Conservation (phyloP, 2,797 vertebrate species). For the Astyanax mexicanus region DNA sequence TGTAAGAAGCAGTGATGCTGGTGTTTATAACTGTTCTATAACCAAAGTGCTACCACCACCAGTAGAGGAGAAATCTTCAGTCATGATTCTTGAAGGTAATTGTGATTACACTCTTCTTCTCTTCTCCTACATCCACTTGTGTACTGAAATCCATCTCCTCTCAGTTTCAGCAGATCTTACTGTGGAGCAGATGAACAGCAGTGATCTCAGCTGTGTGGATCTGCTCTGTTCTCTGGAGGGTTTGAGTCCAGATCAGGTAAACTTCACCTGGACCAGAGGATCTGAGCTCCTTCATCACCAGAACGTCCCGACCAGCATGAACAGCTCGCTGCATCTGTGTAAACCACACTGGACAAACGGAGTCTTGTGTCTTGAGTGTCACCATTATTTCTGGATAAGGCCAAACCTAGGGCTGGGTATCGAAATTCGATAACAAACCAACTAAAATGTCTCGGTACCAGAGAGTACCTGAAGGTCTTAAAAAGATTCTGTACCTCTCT, state of each 20-base stretch:
- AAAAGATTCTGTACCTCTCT: too few relatives aligned
- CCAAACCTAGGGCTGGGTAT: too few relatives aligned
- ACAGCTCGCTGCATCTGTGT: constrained; percentile 45
- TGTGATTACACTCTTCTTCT: constrained; percentile 30
- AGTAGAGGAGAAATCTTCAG: fast-evolving
- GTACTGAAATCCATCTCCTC: neutral
- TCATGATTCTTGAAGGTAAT: constrained; percentile 24
- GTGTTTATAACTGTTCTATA: constrained; percentile 47
- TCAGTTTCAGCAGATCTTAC: constrained; percentile 30
- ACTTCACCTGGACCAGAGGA: constrained; percentile 52
- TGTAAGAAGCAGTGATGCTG: constrained; percentile 39
- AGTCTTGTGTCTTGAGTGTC: too few relatives aligned
- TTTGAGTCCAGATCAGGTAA: constrained; percentile 19
- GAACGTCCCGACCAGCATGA: neutral
- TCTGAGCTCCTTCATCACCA: neutral
- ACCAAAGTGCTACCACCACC: constrained; percentile 37
- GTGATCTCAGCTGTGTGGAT: constrained; percentile 32
- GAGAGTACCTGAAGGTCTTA: too few relatives aligned
- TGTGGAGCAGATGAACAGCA: constrained; percentile 33
- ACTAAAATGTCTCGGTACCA: too few relatives aligned
- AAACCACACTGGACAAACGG: constrained; percentile 42
- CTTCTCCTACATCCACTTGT: neutral
- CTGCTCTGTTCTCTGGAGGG: constrained; percentile 48
- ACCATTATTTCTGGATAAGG: too few relatives aligned
- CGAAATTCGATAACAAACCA: too few relatives aligned